Conservation (phyloP, 2,888 invertebrate genomes). For the Drosophila testacea region DNA sequence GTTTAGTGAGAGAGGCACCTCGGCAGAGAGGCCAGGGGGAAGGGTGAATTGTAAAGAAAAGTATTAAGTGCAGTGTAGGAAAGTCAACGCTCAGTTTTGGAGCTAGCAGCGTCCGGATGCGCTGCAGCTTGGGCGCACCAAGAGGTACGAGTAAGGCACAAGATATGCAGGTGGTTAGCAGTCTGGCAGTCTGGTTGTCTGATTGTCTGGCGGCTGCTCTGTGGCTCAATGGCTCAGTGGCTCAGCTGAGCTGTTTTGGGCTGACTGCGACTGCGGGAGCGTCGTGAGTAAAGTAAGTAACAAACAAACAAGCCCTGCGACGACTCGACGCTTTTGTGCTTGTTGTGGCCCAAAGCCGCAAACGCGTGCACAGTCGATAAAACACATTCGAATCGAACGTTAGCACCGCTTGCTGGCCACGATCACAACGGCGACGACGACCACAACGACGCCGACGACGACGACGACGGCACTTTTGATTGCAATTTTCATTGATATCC, state of each 20-base stretch:
- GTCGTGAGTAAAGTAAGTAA: constrained; percentile 22
- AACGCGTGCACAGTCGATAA: constrained; percentile 78
- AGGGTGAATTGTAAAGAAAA: constrained; percentile 24
- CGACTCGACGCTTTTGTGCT: constrained; percentile 48
- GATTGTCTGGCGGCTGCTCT: constrained; percentile 1
- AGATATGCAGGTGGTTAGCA: constrained; percentile 68
- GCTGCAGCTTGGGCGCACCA: constrained; percentile 52
- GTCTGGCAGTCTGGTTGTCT: not conserved
- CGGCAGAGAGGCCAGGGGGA: not conserved
- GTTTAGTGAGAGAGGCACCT: not conserved
- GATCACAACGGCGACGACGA: constrained; percentile 14
- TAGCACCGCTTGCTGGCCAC: constrained; percentile 58
- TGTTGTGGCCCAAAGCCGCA: constrained; percentile 53
- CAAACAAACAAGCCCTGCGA: constrained; percentile 64
- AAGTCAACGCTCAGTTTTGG: constrained; percentile 40
- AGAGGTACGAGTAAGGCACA: constrained; percentile 49
- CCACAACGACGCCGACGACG: constrained; percentile 16
- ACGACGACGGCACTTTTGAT: constrained; percentile 53
- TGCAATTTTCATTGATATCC: constrained; percentile 75
- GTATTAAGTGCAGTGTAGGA: constrained; percentile 72
- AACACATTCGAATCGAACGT: constrained; percentile 79
- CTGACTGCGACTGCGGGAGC: constrained; percentile 22
- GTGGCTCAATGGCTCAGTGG: constrained; percentile 25
- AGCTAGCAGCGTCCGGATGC: constrained; percentile 56
- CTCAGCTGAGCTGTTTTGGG: constrained; percentile 28